Conservation (phyloP, 2,888 invertebrate species). For the Orchesellides sinensis region DNA sequence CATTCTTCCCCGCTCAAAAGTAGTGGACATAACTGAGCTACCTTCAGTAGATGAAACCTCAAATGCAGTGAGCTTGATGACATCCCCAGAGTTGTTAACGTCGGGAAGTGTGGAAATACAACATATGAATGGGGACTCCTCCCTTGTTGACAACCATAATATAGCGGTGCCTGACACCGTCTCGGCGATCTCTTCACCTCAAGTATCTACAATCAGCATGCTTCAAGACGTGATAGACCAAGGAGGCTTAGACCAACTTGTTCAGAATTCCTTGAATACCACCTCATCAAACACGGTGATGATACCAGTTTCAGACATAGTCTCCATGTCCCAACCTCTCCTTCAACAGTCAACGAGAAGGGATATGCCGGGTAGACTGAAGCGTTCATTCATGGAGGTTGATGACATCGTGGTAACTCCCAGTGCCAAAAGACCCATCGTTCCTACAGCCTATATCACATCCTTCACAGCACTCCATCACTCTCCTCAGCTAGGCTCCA, state of each 20-base stretch:
- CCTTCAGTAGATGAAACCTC: slow-evolving; percentile 38
- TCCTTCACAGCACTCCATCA: slow-evolving; percentile 72
- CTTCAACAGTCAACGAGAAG: slow-evolving; percentile 25
- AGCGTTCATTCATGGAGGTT: slow-evolving; percentile 72
- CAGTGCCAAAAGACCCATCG: slow-evolving; percentile 74
- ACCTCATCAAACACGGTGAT: slow-evolving; percentile 17
- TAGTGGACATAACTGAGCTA: slow-evolving; percentile 42
- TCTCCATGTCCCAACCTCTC: background rate
- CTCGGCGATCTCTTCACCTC: slow-evolving; percentile 64
- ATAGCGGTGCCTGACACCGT: slow-evolving; percentile 37
- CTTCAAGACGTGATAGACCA: slow-evolving; percentile 42
- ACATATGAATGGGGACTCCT: slow-evolving; percentile 46
- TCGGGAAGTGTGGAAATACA: slow-evolving; percentile 36
- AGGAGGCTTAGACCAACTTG: slow-evolving; percentile 20
- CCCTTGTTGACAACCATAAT: slow-evolving; percentile 25
- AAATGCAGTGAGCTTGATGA: slow-evolving; percentile 62
- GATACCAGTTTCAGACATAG: slow-evolving; percentile 27
- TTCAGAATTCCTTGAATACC: slow-evolving; percentile 23
- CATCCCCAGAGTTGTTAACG: slow-evolving; percentile 40
- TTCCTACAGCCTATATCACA: slow-evolving; percentile 71
- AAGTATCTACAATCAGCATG: slow-evolving; percentile 58
- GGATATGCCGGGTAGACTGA: slow-evolving; percentile 71
- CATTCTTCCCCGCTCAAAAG: slow-evolving; percentile 59
- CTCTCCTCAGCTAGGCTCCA: slow-evolving; percentile 71
- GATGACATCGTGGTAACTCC: slow-evolving; percentile 72